Base-by-base conservation (phyloP, 2,888 invertebrate genomes). In the Polydesmus complanatus region DNA sequence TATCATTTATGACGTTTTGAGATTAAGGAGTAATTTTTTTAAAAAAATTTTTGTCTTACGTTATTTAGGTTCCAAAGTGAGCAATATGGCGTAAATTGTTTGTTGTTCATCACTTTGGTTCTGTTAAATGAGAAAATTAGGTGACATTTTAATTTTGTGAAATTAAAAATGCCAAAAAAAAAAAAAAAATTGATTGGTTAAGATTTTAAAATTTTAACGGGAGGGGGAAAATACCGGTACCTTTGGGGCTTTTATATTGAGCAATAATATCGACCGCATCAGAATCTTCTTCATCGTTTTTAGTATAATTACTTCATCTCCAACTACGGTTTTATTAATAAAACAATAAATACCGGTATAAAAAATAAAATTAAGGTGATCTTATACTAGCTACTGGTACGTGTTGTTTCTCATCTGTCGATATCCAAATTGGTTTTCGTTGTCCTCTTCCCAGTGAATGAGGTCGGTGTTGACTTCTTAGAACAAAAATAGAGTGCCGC, bases 401-500 rank as follows among this genome's bases (percentile, higher is more conserved):
- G 83, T 84, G 69, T 85, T 83, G 65, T 81, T 82, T 61, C 83
- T 83, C 58, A 86, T 83, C 74, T 83, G 81, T 1, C 80, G 77
- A 69, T 77, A 86, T 1, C 85, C 85, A 63, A 80, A 74, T 64
- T 82, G 81, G 1, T 82, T 81, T 68, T 78, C 78, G 54, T 80
- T 79, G 70, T 84, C 83, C 69, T 82, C 81, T 73, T 82, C 81
- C 88, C 88, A 90, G 67, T 84, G 77, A 76, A 88, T 83, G 60
- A 85, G 75, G 72, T 88, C 87, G 2, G 86, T 84, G 69, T 88
- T 87, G 14, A 88, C 81, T 73, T 87, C 85, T 55, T 84, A 80
- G 71, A 84, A 86, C 65, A 86, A 80, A 73, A 86, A 86, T 1
- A 83, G 82, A 0, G 84, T 82, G 70, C 87, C 87, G 69, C n/a